A percentile compares a stretch with the other conserved stretches of the same genome.
Conservation (phyloP, 1,140 invertebrate species). For the Drosophila willistoni region DNA sequence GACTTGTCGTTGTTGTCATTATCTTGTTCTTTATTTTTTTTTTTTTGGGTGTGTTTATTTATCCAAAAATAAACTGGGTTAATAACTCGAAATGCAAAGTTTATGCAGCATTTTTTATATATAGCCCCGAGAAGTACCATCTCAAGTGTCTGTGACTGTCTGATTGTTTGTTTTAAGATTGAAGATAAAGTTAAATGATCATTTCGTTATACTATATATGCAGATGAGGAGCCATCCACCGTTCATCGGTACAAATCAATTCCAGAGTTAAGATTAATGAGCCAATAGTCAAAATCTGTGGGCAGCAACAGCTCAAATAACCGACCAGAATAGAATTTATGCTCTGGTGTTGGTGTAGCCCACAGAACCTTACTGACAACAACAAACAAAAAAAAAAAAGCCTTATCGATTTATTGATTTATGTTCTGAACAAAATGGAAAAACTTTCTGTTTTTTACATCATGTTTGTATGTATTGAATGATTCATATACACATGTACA, state of each 20-base stretch:
- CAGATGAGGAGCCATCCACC: conserved; percentile 1
- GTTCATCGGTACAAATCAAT: not conserved
- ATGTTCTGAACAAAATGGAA: not conserved
- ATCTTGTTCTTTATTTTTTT: conserved; percentile 52
- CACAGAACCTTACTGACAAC: not conserved
- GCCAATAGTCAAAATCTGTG: not conserved
- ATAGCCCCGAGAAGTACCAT: not conserved
- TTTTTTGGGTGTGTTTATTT: conserved; percentile 59
- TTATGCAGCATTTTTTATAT: conserved; percentile 56
- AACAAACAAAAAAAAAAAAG: too few species aligned
- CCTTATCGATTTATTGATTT: conserved; percentile 6
- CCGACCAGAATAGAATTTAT: not conserved
- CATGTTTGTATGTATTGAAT: conserved; percentile 3
- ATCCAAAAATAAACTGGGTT: conserved; percentile 70
- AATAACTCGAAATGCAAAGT: conserved; percentile 59
- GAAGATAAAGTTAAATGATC: conserved; percentile 31
- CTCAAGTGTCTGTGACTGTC: conserved; percentile 25
- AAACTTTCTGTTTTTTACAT: conserved; percentile 41
- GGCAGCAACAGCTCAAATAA: conserved; percentile 3
- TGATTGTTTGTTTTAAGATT: not conserved
- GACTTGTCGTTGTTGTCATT: not conserved
- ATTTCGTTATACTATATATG: not conserved
- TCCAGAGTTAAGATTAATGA: not conserved
- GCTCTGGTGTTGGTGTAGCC: not conserved
- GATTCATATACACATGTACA: not conserved